Evolutionary conservation across 2,888 invertebrate genomes (phyloP), one percentile per base, ranked within the genome.

Genomic region (Tipula confusa): DNA sequence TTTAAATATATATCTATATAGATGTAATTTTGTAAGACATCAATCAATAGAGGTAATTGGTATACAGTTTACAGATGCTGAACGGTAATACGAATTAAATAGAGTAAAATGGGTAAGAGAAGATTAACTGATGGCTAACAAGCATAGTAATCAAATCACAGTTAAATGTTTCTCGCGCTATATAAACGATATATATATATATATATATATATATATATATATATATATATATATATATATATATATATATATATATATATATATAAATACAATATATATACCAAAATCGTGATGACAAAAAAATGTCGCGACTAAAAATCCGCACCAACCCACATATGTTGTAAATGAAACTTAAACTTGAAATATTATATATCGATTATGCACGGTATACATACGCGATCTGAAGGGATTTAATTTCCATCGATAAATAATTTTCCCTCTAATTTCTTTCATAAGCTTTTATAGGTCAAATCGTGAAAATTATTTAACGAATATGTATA

Each of bases 391-490:
- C 13, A 38, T 38, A 38, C 43, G 43, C 43, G 43, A 64, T 64
- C 24, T 24, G 24, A 64, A 64, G 64, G 64, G 64, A 18, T 64
- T 64, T 18, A 24, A 24, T 64, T 64, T 24, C 64, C 9, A 64
- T 64, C 18, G 64, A 64, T 64, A 64, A 64, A 64, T 64, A 64
- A 64, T 64, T 64, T 64, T 64, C 9, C 64, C 64, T 64, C 24
- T 64, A 64, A 64, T 64, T 64, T 64, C 64, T 64, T 24, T 64
- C 64, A 64, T 9, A 24, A 24, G 24, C 24, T 9, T 64, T 64
- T 64, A 64, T 64, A 64, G 64, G 64, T 64, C 64, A 64, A 64
- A 64, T 64, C 64, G 64, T 64, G 64, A 64, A 64, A 64, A 64
- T 24, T 64, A 64, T 24, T 64, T 64, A 64, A 64, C 64, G 64